Conservation (phyloP, 2,888 invertebrate genomes). For the Helicoverpa assulta region DNA sequence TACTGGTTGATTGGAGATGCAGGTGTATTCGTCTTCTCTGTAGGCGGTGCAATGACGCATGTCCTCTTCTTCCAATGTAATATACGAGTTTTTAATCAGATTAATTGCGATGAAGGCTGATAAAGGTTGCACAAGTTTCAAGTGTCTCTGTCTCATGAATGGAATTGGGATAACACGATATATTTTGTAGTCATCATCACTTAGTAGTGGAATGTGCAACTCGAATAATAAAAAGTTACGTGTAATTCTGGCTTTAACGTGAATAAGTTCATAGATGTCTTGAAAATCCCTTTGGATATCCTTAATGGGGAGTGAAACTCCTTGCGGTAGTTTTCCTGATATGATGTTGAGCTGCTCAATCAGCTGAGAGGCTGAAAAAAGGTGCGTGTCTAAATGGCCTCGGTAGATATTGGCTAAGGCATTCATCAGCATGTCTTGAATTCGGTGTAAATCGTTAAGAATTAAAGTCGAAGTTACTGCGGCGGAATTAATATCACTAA, state of each 20-base stretch:
- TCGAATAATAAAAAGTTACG: constrained; percentile 2
- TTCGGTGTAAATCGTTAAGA: constrained; percentile 27
- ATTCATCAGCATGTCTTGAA: constrained; percentile 39
- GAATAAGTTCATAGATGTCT: constrained; percentile 42
- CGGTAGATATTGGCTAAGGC: constrained; percentile 41
- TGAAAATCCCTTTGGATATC: no score
- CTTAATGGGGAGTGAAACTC: constrained; percentile 2
- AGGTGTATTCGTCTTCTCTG: constrained; percentile 3
- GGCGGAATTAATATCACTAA: constrained; percentile 30
- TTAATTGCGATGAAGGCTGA: constrained; percentile 11
- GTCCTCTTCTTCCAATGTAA: constrained; percentile 1
- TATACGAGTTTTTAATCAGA: no score
- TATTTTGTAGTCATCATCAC: not conserved
- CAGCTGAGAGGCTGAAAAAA: constrained; percentile 44
- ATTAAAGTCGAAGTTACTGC: constrained; percentile 32
- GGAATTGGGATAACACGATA: no score
- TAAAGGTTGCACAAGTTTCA: no score
- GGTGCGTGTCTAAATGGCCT: constrained; percentile 44
- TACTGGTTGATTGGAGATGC: not conserved
- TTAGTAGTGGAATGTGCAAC: constrained; percentile 6
- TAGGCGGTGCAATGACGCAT: constrained; percentile 5
- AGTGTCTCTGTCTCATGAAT: no score
- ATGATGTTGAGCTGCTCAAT: constrained; percentile 42
- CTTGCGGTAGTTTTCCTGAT: constrained; percentile 30
- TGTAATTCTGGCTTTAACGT: no score